These are phyloP conservation scores for Panthera uncia DNA, from an alignment of 2,113 vertebrate species.

Conservation along the genomic window DNA sequence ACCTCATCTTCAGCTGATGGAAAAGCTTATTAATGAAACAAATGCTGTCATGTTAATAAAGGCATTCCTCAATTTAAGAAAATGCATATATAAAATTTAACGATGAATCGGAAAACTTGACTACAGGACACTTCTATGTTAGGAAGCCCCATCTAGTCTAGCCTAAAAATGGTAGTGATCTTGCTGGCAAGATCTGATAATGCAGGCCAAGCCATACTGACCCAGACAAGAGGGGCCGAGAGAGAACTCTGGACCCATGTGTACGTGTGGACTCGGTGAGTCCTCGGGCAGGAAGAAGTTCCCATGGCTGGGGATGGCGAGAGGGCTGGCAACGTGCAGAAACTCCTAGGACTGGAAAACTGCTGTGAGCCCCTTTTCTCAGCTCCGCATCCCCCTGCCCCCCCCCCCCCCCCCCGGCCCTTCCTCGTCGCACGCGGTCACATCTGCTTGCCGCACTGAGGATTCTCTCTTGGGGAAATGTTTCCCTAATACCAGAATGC, in stretches of 20 bases:
- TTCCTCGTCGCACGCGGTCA: background rate
- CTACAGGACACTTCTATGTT: background rate
- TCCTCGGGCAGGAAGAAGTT: background rate
- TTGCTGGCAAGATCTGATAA: background rate
- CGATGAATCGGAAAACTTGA: background rate
- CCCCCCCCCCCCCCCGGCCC: background rate
- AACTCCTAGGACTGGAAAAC: background rate
- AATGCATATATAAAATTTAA: background rate
- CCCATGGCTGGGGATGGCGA: too few relatives aligned
- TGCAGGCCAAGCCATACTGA: background rate
- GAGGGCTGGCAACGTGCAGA: background rate
- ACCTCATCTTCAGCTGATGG: background rate
- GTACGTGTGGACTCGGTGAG: background rate
- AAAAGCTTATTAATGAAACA: background rate
- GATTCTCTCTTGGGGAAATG: background rate
- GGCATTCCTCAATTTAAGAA: background rate
- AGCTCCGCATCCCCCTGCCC: background rate
- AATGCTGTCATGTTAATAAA: background rate
- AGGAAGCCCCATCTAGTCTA: background rate
- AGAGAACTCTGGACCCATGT: background rate
- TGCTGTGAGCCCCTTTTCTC: background rate
- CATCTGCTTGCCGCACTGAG: background rate
- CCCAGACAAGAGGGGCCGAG: background rate
- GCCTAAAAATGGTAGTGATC: background rate
- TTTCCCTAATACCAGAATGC: background rate